Evolutionary conservation across 2,888 invertebrate species (phyloP).

Genomic region (Chymomyza procnemis): DNA sequence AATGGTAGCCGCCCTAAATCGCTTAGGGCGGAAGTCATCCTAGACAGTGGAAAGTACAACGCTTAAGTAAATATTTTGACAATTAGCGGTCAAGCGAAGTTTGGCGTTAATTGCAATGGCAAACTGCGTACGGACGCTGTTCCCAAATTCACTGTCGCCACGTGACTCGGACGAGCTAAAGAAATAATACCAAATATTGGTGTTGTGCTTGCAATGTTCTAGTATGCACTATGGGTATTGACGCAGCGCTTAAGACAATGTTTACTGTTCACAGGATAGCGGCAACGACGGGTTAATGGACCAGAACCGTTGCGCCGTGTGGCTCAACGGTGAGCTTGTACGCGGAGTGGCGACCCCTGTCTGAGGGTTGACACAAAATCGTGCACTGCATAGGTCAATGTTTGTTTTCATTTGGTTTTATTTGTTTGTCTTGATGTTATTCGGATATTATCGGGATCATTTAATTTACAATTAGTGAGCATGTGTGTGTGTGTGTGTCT

Average conservation of each 20-base stretch:
- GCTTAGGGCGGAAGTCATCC: background rate
- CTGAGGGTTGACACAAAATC: conserved; percentile 54
- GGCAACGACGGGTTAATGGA: conserved; percentile 75
- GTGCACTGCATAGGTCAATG: conserved; percentile 45
- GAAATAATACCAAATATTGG: conserved; percentile 55
- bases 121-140: conserved; percentile 30
- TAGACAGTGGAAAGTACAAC: conserved; percentile 11
- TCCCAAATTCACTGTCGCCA: conserved; percentile 25
- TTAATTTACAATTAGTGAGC: conserved; percentile 73
- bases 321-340: conserved; percentile 42
- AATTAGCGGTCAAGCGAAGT: conserved; percentile 71
- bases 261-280: conserved; percentile 36
- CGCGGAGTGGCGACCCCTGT: conserved; percentile 22
- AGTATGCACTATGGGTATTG: background rate
- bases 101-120: conserved; percentile 68
- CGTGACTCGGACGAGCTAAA: conserved; percentile 51
- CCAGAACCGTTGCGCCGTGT: conserved; percentile 73
- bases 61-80: conserved; percentile 72
- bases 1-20: background rate
- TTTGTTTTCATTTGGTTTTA: conserved; percentile 64
- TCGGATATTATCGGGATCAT: conserved; percentile 73
- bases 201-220: conserved; percentile 19
- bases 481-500: conserved; percentile 17
- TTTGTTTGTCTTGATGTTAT: conserved; percentile 66
- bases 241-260: conserved; percentile 21